phyloP scores from a whole-genome alignment of 30 jellyfish, hydroid and myxozoan genomes.

The Sanderia malayensis region DNA sequence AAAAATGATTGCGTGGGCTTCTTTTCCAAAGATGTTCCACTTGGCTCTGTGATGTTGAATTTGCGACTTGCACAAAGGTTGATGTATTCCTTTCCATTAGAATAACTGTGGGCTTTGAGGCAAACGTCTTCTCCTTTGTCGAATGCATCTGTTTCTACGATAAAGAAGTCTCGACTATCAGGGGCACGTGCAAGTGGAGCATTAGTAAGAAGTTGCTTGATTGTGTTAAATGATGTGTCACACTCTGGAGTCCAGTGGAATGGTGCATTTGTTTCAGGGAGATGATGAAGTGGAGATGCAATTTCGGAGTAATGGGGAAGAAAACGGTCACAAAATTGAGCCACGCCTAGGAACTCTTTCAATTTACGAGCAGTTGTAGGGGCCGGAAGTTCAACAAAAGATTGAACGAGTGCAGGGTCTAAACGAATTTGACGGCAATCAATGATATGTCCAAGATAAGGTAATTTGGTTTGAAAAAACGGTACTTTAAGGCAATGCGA shows the following conservation, averaged over 20 bases:
- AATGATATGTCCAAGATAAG: no score
- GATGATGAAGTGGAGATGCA: neutral
- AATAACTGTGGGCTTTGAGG: no score
- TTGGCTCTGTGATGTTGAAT: neutral
- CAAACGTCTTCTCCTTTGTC: no score
- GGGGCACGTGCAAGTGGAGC: no score
- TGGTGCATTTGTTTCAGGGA: neutral
- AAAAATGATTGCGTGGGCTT: no score
- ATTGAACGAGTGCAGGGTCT: slow-evolving; percentile 25
- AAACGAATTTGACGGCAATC: no score
- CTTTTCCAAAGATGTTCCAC: neutral
- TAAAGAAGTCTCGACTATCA: no score
- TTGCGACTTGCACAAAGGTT: neutral
- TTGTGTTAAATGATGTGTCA: neutral
- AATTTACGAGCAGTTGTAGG: slow-evolving; percentile 4
- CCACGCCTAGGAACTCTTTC: no score
- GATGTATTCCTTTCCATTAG: neutral
- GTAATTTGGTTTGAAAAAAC: slow-evolving; percentile 11
- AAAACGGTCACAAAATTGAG: no score
- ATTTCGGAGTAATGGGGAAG: no score
- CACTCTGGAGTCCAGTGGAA: slow-evolving; percentile 12
- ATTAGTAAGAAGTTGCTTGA: neutral
- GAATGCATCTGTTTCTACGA: no score
- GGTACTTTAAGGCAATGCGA: slow-evolving; percentile 8
- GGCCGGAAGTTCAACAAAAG: slow-evolving; percentile 7